Evolutionary conservation across 1,140 invertebrate genomes (phyloP).

Genomic region (Hermetia illucens): DNA sequence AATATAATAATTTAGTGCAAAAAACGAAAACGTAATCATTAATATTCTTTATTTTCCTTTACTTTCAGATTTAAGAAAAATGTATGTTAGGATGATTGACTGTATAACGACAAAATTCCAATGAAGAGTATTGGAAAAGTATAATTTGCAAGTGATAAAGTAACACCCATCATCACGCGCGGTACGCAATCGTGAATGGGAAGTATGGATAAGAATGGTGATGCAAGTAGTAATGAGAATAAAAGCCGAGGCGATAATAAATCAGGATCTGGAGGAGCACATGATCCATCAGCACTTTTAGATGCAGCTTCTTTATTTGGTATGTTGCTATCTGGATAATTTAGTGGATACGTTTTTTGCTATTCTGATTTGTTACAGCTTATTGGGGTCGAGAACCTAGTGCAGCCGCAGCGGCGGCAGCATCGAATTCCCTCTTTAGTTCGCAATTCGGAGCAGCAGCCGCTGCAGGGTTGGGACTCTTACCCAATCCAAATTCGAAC

Average conservation of each 20-base stretch:
- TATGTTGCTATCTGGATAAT: too few relatives aligned
- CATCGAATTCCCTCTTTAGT: constrained; percentile 29
- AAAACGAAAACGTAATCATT: too few relatives aligned
- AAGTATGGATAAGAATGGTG: constrained; percentile 5
- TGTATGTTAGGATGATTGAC: too few relatives aligned
- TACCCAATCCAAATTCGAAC: constrained; percentile 19
- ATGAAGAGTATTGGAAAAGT: too few relatives aligned
- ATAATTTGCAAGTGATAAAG: too few relatives aligned
- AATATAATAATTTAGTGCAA: too few relatives aligned
- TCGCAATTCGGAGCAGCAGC: constrained; percentile 32
- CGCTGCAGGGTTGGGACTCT: constrained; percentile 31
- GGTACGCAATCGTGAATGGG: too few relatives aligned
- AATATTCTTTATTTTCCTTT: too few relatives aligned
- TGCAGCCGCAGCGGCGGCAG: constrained; percentile 29
- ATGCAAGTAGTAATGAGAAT: background rate
- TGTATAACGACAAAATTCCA: too few relatives aligned
- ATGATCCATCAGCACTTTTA: constrained; percentile 38
- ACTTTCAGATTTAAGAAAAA: too few relatives aligned
- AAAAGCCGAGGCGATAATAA: background rate
- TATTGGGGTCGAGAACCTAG: constrained; percentile 50
- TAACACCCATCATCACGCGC: too few relatives aligned
- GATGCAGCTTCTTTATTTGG: constrained; percentile 51
- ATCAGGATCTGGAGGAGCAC: constrained; percentile 10
- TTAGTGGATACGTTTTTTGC: too few relatives aligned
- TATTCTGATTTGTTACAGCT: constrained; percentile 34